phyloP scores from a whole-genome alignment of 2,113 vertebrate species.

The Stomatorhinus ivindoensis region DNA sequence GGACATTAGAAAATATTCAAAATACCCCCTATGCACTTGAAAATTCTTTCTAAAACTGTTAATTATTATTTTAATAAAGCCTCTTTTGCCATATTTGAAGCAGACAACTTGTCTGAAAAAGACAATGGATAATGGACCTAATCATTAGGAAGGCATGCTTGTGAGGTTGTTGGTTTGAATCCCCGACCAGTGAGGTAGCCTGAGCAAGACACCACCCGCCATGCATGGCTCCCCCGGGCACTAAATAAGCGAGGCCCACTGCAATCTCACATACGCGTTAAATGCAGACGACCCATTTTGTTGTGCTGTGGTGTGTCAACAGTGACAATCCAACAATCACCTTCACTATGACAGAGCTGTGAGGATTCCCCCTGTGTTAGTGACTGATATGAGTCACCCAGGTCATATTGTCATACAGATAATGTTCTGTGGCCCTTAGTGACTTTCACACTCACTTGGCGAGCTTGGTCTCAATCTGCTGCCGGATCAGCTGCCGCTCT shows the following conservation, averaged over 20 bases:
- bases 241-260: neutral
- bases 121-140: neutral
- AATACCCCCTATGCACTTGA: neutral
- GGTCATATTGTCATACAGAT: neutral
- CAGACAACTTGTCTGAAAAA: neutral
- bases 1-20: neutral
- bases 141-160: neutral
- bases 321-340: neutral
- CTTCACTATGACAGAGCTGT: neutral
- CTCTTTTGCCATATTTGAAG: neutral
- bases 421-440: neutral
- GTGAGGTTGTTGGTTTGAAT: neutral
- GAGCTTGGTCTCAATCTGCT: constrained; percentile 93
- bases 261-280: neutral
- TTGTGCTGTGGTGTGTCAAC: neutral
- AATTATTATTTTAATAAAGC: neutral
- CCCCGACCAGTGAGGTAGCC: neutral
- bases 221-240: neutral
- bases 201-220: neutral
- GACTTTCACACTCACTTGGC: constrained; percentile 78
- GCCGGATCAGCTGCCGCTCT: constrained; percentile 87
- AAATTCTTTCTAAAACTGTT: neutral
- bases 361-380: neutral
- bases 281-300: neutral
- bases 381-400: neutral